Conservation (phyloP, 2,888 invertebrate species). For the Aspidiotus rigidus region DNA sequence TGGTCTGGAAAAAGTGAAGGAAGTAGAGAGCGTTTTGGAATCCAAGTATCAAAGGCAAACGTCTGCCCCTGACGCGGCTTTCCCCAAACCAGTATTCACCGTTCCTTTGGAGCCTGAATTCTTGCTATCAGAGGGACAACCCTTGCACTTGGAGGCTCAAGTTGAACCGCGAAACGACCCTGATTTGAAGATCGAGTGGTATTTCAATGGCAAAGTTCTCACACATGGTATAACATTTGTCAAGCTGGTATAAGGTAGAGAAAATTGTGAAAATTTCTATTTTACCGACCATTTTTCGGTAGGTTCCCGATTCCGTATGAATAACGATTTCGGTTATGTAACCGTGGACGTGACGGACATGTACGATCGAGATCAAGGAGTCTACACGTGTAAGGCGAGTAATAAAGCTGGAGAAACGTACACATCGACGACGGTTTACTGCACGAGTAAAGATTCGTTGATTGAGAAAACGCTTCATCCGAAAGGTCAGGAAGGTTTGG, state of each 20-base stretch:
- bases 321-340: slow-evolving; percentile 92
- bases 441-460: slow-evolving; percentile 68
- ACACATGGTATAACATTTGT: slow-evolving; percentile 55
- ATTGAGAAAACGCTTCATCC: slow-evolving; percentile 88
- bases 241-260: not conserved
- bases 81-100: slow-evolving; percentile 76
- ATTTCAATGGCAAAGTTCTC: slow-evolving; percentile 79
- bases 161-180: slow-evolving; percentile 92
- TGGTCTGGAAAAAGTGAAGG: slow-evolving; percentile 79
- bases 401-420: slow-evolving; percentile 85
- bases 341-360: slow-evolving; percentile 85
- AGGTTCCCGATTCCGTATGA: slow-evolving; percentile 77
- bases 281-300: not conserved
- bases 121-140: slow-evolving; percentile 68
- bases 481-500: slow-evolving; percentile 85
- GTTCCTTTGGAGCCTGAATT: slow-evolving; percentile 72
- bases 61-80: slow-evolving; percentile 64
- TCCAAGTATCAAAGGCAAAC: slow-evolving; percentile 60
- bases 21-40: slow-evolving; percentile 73
- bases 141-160: slow-evolving; percentile 85
- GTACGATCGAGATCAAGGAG: slow-evolving; percentile 86
- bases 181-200: slow-evolving; percentile 84
- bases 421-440: slow-evolving; percentile 79
- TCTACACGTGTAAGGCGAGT: slow-evolving; percentile 83
- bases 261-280: not conserved